Evolutionary conservation across 2,888 invertebrate species (phyloP).

Genomic region (Drosophila mettleri): DNA sequence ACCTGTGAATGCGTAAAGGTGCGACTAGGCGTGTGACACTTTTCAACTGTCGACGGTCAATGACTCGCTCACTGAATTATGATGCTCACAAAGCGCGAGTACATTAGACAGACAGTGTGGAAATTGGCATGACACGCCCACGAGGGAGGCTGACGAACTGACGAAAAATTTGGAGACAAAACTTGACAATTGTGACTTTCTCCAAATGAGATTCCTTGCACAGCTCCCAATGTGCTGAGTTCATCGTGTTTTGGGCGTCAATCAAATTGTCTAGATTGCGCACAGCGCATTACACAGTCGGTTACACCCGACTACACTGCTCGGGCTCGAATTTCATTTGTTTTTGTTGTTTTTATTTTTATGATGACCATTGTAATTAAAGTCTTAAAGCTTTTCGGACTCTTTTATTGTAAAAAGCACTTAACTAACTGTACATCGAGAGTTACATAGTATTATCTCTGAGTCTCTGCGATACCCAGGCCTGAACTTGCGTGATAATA

Average conservation of each 20-base stretch:
- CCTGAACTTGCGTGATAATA: conserved; percentile 17
- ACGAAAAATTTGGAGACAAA: background rate
- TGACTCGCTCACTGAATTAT: conserved; percentile 34
- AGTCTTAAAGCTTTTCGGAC: conserved; percentile 50
- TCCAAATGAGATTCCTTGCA: background rate
- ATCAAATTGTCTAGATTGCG: background rate
- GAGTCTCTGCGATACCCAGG: conserved; percentile 1
- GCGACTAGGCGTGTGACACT: conserved; percentile 52
- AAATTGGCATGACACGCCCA: conserved; percentile 5
- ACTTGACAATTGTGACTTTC: conserved; percentile 1
- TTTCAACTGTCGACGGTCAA: conserved; percentile 56
- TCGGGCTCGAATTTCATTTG: background rate
- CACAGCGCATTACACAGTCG: conserved; percentile 1
- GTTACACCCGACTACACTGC: background rate
- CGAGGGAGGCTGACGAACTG: background rate
- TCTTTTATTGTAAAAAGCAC: conserved; percentile 50
- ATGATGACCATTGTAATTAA: conserved; percentile 65
- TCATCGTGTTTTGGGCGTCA: no score
- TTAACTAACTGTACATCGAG: conserved; percentile 47
- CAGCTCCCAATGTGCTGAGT: background rate
- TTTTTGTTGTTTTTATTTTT: conserved; percentile 16
- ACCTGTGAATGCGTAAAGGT: conserved; percentile 9
- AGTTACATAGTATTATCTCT: conserved; percentile 18
- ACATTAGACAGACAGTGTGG: background rate
- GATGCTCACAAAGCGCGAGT: conserved; percentile 7